Evolutionary conservation across 1,140 invertebrate species (phyloP), one percentile per base, ranked within the genome.

Genomic region (Carcinoscorpius rotundicauda): DNA sequence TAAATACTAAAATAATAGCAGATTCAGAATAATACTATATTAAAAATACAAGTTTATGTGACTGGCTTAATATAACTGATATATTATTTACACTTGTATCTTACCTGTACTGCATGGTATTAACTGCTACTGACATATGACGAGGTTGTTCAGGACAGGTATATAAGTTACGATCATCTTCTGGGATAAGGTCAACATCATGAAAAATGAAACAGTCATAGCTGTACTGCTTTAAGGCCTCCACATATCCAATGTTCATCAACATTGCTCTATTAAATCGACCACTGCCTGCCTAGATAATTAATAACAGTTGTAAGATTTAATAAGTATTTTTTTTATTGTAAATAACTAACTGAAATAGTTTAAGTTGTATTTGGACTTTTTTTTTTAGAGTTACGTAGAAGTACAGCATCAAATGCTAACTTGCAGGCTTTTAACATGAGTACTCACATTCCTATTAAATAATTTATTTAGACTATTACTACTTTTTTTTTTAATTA

Each of bases 201-300:
- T 97, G 93, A 78, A 97, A 97, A 68, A 97, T 86, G 77, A 94
- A 95, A 78, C 93, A 97, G 29, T 72, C 66, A 71, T 69, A 71
- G 56, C 84, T 79, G 56, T 84, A 82, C 55, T 85, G 77, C 74
- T 89, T 89, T 68, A 86, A 76, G 3, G 91, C 87, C 77, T 97
- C 93, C 55, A 84, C 81, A 77, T 87, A 97, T 5, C 93, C 95
- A n/a, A 97, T 86, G 78, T 98, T 98, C 86, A 97, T 90, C 59
- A 97, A 80, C 81, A 89, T 88, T 3, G 91, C 95, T 63, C 93
- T 82, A 77, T 97, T 97, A 76, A 97, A 98, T 10, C 82, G 81
- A 6, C 81, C 82, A 49, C 79, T 79, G 62, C 85, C 87, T 78
- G 78, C 51, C 76, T 72, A 65, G 68, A 67, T 70, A 69, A 58